Evolutionary conservation across 92 coral and sea anemone species (phyloP).

Genomic region (Parazoanthus darwini): DNA sequence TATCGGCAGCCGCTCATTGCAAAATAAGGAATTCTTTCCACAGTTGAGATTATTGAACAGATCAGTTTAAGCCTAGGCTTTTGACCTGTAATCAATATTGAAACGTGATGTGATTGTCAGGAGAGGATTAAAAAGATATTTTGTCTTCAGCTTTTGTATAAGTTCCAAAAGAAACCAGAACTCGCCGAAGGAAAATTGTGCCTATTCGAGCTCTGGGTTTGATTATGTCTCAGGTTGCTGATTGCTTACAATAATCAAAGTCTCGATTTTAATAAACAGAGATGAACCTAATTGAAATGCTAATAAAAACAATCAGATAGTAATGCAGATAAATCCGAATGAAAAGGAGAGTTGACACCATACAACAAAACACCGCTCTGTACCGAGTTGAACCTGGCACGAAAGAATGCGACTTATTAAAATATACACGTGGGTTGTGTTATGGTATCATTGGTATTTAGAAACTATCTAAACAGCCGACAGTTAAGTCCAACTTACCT

Average conservation of each 20-base stretch:
- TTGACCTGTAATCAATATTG: conserved; percentile 7
- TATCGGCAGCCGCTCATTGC: conserved; percentile 6
- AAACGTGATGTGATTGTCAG: neutral
- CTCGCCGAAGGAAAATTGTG: neutral
- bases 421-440: no score
- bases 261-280: neutral
- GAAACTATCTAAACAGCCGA: neutral
- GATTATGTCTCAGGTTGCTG: neutral
- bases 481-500: neutral
- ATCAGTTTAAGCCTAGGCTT: neutral
- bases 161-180: neutral
- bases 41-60: neutral
- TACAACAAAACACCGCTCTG: neutral
- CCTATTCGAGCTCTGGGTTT: neutral
- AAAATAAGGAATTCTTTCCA: conserved; percentile 24
- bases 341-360: neutral
- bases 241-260: conserved; percentile 2
- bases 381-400: neutral
- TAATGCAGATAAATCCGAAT: neutral
- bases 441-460: no score
- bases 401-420: neutral
- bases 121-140: neutral
- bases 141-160: neutral
- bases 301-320: neutral
- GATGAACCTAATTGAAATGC: neutral